Conservation (phyloP, 1,140 invertebrate genomes). For the Listronotus oregonensis region DNA sequence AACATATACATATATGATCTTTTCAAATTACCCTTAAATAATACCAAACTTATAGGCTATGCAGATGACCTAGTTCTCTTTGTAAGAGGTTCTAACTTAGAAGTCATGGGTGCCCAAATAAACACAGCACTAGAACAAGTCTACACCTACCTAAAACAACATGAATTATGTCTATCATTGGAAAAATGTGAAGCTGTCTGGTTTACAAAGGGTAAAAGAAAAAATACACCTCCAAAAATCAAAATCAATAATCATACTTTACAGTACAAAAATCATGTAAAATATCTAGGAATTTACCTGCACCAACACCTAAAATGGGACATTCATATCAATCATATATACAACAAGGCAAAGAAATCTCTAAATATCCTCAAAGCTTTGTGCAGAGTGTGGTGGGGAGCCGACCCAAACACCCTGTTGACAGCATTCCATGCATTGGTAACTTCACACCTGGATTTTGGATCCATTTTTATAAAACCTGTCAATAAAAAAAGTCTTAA, state of each 20-base stretch:
- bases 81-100: neutral
- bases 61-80: conserved; percentile 2
- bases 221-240: too few relatives aligned
- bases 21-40: conserved; percentile 2
- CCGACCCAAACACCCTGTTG: conserved; percentile 15
- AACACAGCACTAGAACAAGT: neutral
- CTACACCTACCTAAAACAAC: conserved; percentile 3
- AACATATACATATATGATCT: conserved; percentile 6
- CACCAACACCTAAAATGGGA: conserved; percentile 12
- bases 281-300: conserved; percentile 7
- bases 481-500: neutral
- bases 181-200: conserved; percentile 3
- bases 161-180: neutral
- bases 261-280: conserved; percentile 5
- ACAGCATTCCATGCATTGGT: neutral
- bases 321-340: conserved; percentile 3
- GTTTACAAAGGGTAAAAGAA: too few relatives aligned
- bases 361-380: conserved; percentile 19
- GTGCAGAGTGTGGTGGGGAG: conserved; percentile 19
- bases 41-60: conserved; percentile 3
- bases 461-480: conserved; percentile 2
- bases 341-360: conserved; percentile 5
- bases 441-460: conserved; percentile 5
- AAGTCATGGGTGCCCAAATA: conserved; percentile 8
- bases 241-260: neutral